These are phyloP conservation scores for Oreochromis aureus DNA, from an alignment of 2,113 vertebrate species.

Conservation along the genomic window DNA sequence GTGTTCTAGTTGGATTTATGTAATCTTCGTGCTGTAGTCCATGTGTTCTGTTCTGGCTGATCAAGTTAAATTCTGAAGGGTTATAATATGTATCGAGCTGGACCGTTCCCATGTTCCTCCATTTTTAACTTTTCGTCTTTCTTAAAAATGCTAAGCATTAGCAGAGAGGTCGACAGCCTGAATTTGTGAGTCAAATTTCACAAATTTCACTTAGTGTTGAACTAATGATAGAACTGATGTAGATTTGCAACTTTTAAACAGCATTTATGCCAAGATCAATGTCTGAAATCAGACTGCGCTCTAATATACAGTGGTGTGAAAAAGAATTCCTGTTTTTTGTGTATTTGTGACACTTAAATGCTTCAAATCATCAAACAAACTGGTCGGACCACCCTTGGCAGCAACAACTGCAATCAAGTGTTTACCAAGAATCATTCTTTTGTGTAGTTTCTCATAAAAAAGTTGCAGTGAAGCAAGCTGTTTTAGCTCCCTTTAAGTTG, in stretches of 20 bases:
- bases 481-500: neutral
- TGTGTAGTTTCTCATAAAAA: neutral
- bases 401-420: neutral
- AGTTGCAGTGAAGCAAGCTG: neutral
- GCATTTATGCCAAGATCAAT: neutral
- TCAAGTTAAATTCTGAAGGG: fast-evolving
- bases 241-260: neutral
- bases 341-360: neutral
- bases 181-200: neutral
- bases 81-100: neutral
- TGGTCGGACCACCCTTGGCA: neutral
- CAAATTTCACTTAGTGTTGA: neutral
- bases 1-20: neutral
- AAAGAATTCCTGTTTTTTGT: neutral
- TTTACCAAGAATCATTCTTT: neutral
- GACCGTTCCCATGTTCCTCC: neutral
- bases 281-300: neutral
- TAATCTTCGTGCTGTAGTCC: neutral
- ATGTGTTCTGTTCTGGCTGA: neutral
- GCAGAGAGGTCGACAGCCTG: neutral
- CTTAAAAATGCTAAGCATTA: neutral
- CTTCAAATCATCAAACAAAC: no score
- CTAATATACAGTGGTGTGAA: neutral
- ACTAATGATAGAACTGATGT: neutral
- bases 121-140: neutral